phyloP scores from a whole-genome alignment of 2,797 vertebrate genomes.

The Botia kubotai region DNA sequence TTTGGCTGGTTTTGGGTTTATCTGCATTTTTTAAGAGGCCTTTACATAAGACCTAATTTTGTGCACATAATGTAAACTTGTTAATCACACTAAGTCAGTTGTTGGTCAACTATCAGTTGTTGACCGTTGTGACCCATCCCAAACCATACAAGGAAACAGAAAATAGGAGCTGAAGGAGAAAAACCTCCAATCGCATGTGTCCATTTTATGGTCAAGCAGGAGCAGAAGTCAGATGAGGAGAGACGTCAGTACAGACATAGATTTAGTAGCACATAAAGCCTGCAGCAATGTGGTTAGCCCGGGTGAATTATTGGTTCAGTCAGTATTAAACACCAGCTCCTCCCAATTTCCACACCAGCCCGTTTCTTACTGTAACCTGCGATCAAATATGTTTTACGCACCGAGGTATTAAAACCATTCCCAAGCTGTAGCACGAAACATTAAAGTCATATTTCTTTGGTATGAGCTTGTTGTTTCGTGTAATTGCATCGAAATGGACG shows the following conservation, averaged over 20 bases:
- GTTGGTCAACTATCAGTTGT: not conserved
- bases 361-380: slow-evolving; percentile 40
- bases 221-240: slow-evolving; percentile 28
- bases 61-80: not conserved
- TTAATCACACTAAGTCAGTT: not conserved
- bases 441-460: slow-evolving; percentile 45
- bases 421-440: slow-evolving; percentile 16
- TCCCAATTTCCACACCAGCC: slow-evolving; percentile 35
- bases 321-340: slow-evolving; percentile 36
- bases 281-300: slow-evolving; percentile 20
- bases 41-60: not conserved
- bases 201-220: slow-evolving; percentile 15
- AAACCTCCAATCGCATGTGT: slow-evolving; percentile 11
- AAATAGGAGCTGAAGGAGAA: not conserved
- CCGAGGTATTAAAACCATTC: slow-evolving; percentile 32
- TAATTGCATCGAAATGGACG: slow-evolving; percentile 10
- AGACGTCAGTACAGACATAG: slow-evolving; percentile 10
- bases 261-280: slow-evolving; percentile 49
- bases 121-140: not conserved
- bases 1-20: too few species aligned
- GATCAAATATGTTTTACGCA: slow-evolving; percentile 33
- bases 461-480: slow-evolving; percentile 18
- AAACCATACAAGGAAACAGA: not conserved
- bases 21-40: not conserved
- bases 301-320: slow-evolving; percentile 23